Evolutionary conservation across 1,140 invertebrate genomes (phyloP).

Genomic region (Pseudobourletiella spinata): DNA sequence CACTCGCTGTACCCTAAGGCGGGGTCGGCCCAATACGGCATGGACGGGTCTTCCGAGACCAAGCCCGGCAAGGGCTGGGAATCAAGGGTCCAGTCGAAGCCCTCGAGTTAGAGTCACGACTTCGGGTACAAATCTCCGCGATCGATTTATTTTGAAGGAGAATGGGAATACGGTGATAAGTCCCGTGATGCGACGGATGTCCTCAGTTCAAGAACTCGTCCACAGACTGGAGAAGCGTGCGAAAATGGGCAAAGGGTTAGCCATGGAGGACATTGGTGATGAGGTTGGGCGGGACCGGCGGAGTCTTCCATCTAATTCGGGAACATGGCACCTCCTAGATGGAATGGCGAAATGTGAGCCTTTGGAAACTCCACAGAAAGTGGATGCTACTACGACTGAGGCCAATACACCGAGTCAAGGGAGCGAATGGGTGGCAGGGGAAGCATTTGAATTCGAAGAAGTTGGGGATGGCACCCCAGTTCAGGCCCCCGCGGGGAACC

Average conservation of each 20-base stretch:
- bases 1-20: constrained; percentile 26
- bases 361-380: not conserved
- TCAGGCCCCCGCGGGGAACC: not conserved
- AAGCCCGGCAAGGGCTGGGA: constrained; percentile 11
- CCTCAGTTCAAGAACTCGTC: constrained; percentile 29
- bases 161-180: not conserved
- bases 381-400: not conserved
- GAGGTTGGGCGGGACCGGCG: not conserved
- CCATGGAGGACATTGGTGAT: not conserved
- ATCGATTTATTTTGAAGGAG: not conserved
- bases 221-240: constrained; percentile 11
- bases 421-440: constrained; percentile 12
- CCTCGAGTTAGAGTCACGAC: not conserved
- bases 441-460: constrained; percentile 17
- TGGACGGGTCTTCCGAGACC: constrained; percentile 24
- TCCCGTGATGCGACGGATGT: constrained; percentile 20
- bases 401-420: constrained; percentile 5
- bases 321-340: not conserved
- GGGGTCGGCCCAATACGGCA: constrained; percentile 33
- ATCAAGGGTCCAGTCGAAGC: not conserved
- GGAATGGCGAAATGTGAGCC: not conserved
- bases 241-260: not conserved
- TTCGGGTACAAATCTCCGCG: not conserved
- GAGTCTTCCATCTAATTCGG: constrained; percentile 1
- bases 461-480: not conserved